A percentile compares a stretch with the other conserved stretches of the same genome.
phyloP scores from a whole-genome alignment of 2,888 invertebrate genomes.

The Rhagium mordax region DNA sequence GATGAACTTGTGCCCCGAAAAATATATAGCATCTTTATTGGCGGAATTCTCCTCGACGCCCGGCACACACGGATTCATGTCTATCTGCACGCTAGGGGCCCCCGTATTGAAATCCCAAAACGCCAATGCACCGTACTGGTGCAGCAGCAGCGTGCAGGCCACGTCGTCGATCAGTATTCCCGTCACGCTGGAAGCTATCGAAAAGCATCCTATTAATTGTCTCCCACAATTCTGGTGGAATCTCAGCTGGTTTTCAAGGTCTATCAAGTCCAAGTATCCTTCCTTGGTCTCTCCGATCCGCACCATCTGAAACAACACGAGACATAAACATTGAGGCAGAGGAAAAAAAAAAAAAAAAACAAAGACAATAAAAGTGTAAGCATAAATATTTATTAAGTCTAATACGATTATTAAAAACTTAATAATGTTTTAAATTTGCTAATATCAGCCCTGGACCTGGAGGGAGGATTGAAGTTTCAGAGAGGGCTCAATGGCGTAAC shows the following conservation, averaged over 20 bases:
- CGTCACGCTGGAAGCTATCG: slow-evolving; percentile 61
- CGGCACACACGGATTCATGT: slow-evolving; percentile 86
- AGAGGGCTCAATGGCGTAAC: too few relatives aligned
- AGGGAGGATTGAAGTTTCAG: too few relatives aligned
- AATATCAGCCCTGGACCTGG: too few relatives aligned
- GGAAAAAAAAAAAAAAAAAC: too few relatives aligned
- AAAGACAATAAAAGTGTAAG: too few relatives aligned
- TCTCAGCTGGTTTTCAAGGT: slow-evolving; percentile 81
- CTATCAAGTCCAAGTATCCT: slow-evolving; percentile 85
- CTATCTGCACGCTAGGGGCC: slow-evolving; percentile 83
- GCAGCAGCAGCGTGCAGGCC: slow-evolving; percentile 84
- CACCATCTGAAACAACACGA: slow-evolving; percentile 75
- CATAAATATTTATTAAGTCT: too few relatives aligned
- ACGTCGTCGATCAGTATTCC: slow-evolving; percentile 90
- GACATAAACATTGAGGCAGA: too few relatives aligned
- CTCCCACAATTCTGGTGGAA: slow-evolving; percentile 76
- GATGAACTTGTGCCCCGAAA: slow-evolving; percentile 92
- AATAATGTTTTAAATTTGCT: too few relatives aligned
- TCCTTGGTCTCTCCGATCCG: slow-evolving; percentile 85
- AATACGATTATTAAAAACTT: too few relatives aligned
- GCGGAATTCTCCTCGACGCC: slow-evolving; percentile 80
- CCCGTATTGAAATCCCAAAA: slow-evolving; percentile 94
- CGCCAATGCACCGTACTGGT: slow-evolving; percentile 86
- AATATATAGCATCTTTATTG: slow-evolving; percentile 90
- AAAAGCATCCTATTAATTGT: slow-evolving; percentile 87